Percentiles rank a stretch among this genome's conserved stretches.
These are phyloP conservation scores for Corythoichthys intestinalis DNA, from an alignment of 2,113 vertebrate species.

Conservation along the genomic window DNA sequence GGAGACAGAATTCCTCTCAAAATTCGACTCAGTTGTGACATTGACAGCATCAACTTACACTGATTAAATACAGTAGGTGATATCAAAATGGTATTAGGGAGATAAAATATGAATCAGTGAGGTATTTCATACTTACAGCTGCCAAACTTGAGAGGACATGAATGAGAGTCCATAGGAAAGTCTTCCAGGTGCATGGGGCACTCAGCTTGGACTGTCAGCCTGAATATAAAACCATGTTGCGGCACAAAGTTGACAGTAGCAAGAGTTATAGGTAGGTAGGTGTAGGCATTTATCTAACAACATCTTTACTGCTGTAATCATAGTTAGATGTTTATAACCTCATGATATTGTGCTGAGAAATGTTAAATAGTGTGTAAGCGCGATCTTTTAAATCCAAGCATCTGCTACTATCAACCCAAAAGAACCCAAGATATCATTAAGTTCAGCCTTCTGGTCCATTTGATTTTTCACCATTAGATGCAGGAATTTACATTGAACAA, in stretches of 20 bases:
- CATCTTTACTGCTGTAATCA: not conserved
- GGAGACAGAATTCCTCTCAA: not conserved
- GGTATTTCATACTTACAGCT: conserved; percentile 80
- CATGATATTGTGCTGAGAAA: not conserved
- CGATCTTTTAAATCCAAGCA: not conserved
- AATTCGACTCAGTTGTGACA: not conserved
- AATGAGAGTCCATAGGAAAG: conserved; percentile 94
- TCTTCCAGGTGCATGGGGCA: conserved; percentile 95
- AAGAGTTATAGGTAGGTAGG: too few species aligned
- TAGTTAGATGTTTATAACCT: not conserved
- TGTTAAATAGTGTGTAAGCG: too few species aligned
- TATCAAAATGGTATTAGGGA: not conserved
- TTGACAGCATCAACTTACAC: not conserved
- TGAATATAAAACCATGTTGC: conserved; percentile 32
- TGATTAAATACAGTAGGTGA: too few species aligned
- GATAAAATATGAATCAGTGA: not conserved
- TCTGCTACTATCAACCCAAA: not conserved
- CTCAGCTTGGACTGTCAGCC: conserved; percentile 91
- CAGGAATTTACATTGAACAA: too few species aligned
- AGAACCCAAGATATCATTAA: not conserved
- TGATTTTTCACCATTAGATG: not conserved
- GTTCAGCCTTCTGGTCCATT: not conserved
- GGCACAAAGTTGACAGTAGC: not conserved
- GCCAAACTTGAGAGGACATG: conserved; percentile 92
- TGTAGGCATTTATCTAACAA: not conserved